Evolutionary conservation across 2,888 invertebrate species (phyloP).

Genomic region (Hirtodrosophila histrioides): DNA sequence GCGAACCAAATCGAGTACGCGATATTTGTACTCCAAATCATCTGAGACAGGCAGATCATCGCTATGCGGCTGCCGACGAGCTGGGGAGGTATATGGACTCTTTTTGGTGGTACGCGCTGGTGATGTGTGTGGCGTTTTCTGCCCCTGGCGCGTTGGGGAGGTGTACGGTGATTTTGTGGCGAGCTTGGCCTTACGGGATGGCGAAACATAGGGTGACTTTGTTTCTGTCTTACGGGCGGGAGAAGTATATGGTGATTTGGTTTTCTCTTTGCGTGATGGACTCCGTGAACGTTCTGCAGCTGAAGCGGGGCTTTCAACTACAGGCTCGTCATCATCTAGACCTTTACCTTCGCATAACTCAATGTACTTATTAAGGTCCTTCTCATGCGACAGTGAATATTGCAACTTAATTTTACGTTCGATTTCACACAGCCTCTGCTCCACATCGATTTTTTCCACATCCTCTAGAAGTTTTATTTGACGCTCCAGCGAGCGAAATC

Average conservation of each 20-base stretch:
- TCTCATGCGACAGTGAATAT: slow-evolving; percentile 81
- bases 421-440: slow-evolving; percentile 77
- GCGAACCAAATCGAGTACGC: slow-evolving; percentile 73
- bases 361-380: slow-evolving; percentile 75
- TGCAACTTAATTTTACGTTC: slow-evolving; percentile 81
- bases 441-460: slow-evolving; percentile 82
- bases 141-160: slow-evolving; percentile 57
- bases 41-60: slow-evolving; percentile 66
- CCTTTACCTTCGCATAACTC: slow-evolving; percentile 81
- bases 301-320: slow-evolving; percentile 14
- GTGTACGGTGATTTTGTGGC: slow-evolving; percentile 56
- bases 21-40: slow-evolving; percentile 76
- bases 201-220: slow-evolving; percentile 66
- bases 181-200: slow-evolving; percentile 44
- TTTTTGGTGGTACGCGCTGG: slow-evolving; percentile 49
- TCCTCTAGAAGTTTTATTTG: slow-evolving; percentile 80
- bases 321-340: slow-evolving; percentile 59
- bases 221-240: slow-evolving; percentile 50
- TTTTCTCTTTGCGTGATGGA: slow-evolving; percentile 52
- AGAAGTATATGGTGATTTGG: slow-evolving; percentile 60
- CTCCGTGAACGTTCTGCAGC: slow-evolving; percentile 56
- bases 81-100: slow-evolving; percentile 65
- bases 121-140: slow-evolving; percentile 61
- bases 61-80: slow-evolving; percentile 39
- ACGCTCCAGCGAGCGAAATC: slow-evolving; percentile 80